phyloP scores from a whole-genome alignment of 2,888 invertebrate genomes.

The Sphaerolaimus hirsutus region DNA sequence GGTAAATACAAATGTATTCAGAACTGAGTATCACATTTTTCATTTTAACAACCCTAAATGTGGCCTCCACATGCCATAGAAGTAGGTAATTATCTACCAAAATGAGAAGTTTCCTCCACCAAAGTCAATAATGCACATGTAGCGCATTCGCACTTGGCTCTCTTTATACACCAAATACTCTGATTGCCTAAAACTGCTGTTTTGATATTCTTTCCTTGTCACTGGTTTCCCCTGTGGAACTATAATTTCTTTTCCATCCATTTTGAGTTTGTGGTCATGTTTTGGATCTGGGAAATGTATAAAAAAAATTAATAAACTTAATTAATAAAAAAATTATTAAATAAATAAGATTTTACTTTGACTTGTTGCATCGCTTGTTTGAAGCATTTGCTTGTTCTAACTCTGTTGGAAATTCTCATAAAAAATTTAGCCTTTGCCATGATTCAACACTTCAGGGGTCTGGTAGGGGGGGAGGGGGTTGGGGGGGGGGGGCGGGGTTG shows the following conservation, averaged over 20 bases:
- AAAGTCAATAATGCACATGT: slow-evolving; percentile 18
- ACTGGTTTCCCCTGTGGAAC: slow-evolving; percentile 27
- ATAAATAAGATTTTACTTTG: background rate
- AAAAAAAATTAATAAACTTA: background rate
- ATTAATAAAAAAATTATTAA: background rate
- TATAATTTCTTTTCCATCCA: slow-evolving; percentile 23
- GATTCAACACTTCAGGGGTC: too few species aligned
- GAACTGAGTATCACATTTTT: too few species aligned
- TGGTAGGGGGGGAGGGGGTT: too few species aligned
- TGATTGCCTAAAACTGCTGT: slow-evolving; percentile 22
- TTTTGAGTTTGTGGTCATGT: slow-evolving; percentile 15
- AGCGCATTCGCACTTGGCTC: slow-evolving; percentile 26
- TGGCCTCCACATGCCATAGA: too few species aligned
- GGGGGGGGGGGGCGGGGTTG: too few species aligned
- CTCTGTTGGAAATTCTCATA: too few species aligned
- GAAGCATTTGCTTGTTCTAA: too few species aligned
- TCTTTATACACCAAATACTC: slow-evolving; percentile 29
- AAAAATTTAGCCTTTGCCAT: too few species aligned
- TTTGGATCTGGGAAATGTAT: slow-evolving; percentile 20
- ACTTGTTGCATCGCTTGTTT: too few species aligned
- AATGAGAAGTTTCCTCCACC: background rate
- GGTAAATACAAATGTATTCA: too few species aligned
- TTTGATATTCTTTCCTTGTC: slow-evolving; percentile 8
- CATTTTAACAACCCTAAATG: too few species aligned
- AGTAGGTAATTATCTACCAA: too few species aligned